Conservation (phyloP, 2,797 vertebrate genomes). For the Hoplostethus atlanticus region DNA sequence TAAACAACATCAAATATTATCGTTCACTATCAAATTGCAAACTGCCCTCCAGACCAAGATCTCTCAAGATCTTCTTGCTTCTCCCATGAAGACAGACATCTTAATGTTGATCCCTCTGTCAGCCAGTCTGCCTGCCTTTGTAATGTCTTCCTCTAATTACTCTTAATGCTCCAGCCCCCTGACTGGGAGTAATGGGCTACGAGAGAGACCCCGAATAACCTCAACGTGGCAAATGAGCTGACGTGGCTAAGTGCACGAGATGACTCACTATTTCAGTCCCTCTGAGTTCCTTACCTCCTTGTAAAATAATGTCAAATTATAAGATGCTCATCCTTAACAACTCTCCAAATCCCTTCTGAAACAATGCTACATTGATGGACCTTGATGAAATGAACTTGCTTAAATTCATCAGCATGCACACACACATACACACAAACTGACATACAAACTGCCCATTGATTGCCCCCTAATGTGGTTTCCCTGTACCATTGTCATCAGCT, state of each 20-base stretch:
- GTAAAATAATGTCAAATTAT: conserved; percentile 10
- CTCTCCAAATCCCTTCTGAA: background rate
- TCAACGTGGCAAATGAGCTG: conserved; percentile 9
- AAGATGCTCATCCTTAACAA: background rate
- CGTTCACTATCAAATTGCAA: background rate
- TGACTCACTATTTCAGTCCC: background rate
- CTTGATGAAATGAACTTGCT: background rate
- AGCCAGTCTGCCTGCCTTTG: conserved; percentile 17
- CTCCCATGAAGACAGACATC: conserved; percentile 16
- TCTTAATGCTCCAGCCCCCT: conserved; percentile 19
- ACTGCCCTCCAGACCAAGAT: background rate
- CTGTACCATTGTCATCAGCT: conserved; percentile 32
- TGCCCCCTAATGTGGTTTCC: conserved; percentile 16
- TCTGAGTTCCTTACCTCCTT: background rate
- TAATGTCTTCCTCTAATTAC: conserved; percentile 41
- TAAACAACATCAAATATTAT: background rate
- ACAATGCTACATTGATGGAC: background rate
- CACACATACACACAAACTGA: conserved; percentile 3
- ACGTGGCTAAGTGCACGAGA: conserved; percentile 21
- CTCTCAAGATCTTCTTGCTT: background rate
- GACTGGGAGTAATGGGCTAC: conserved; percentile 22
- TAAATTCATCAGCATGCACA: conserved; percentile 9
- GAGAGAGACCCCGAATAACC: conserved; percentile 19
- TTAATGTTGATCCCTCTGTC: conserved; percentile 33
- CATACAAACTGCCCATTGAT: conserved; percentile 19